Percentiles rank a stretch among this genome's conserved stretches.
These are phyloP conservation scores for Drosophila sucinea DNA, from an alignment of 1,140 invertebrate species.

Conservation along the genomic window DNA sequence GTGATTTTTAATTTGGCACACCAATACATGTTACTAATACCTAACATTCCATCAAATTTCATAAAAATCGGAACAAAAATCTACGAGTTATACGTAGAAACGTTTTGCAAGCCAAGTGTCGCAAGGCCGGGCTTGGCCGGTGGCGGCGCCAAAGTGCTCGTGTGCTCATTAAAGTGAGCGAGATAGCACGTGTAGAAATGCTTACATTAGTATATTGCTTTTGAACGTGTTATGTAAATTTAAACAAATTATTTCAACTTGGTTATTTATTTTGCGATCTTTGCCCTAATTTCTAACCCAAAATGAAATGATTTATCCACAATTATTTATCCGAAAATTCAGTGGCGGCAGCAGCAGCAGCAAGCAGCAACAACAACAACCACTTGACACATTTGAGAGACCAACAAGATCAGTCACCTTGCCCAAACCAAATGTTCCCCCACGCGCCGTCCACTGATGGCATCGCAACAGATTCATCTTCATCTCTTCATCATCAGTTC, in stretches of 20 bases:
- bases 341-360: conserved; percentile 22
- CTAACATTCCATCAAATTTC: too few species aligned
- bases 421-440: conserved; percentile 13
- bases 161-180: too few species aligned
- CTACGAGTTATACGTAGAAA: too few species aligned
- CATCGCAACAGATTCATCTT: conserved; percentile 35
- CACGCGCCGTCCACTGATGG: conserved; percentile 5
- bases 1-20: too few species aligned
- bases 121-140: too few species aligned
- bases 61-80: too few species aligned
- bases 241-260: neutral
- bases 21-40: too few species aligned
- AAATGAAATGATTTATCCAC: conserved; percentile 47
- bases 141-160: too few species aligned
- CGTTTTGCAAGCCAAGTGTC: too few species aligned
- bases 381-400: conserved; percentile 70
- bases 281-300: conserved; percentile 11
- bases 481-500: conserved; percentile 54
- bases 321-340: conserved; percentile 63
- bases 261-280: neutral
- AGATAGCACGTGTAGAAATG: too few species aligned
- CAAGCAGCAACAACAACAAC: conserved; percentile 16
- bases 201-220: too few species aligned
- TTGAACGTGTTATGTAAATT: neutral
- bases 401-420: conserved; percentile 72